Evolutionary conservation across 2,888 invertebrate species (phyloP), one percentile per base, ranked within the genome.

Genomic region (Pristionchus exspectatus): DNA sequence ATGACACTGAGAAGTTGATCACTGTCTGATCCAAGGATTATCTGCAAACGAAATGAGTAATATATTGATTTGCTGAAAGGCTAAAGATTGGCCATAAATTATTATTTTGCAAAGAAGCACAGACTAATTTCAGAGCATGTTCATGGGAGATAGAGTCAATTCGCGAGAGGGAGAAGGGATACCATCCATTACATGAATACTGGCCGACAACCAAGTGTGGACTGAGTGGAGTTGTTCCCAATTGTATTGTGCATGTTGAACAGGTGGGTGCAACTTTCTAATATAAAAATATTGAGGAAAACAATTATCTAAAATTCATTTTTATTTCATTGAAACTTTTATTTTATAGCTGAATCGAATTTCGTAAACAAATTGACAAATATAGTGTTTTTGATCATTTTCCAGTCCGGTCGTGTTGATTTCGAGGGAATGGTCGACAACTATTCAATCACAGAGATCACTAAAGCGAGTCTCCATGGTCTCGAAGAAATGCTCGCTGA

Each of bases 191-290:
- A 38, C 94, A 94, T 81, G 90, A 91, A 18, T 92, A 94, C 90
- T 95, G 94, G 94, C 90, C 91, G 92, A 38, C 92, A 94, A 66
- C 93, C 93, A 14, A 90, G 89, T 16, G 81, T 63, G 81, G 72
- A 44, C 2, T 87, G 69, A 50, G 69, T 0, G 91, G 90, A 74
- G 90, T 93, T 9, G 87, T 94, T 50, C 93, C 93, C 12, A 94
- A 94, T 87, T 92, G 92, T 69, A 92, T 94, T 74, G 94, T 94
- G 2, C 93, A 94, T 83, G 91, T 94, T 90, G 94, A 94, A 85
- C 94, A 94, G 90, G 93, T 92, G 84, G 30, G 66, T 27, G 59
- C 14, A 16, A 59, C 4, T 59, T 59, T 21, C 5, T 18, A 3
- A 59, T 16, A 59, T 0, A 59, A 7, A 21, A 59, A 59, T 7